Conservation (phyloP, 2,113 vertebrate species). For the Prunella himalayana region DNA sequence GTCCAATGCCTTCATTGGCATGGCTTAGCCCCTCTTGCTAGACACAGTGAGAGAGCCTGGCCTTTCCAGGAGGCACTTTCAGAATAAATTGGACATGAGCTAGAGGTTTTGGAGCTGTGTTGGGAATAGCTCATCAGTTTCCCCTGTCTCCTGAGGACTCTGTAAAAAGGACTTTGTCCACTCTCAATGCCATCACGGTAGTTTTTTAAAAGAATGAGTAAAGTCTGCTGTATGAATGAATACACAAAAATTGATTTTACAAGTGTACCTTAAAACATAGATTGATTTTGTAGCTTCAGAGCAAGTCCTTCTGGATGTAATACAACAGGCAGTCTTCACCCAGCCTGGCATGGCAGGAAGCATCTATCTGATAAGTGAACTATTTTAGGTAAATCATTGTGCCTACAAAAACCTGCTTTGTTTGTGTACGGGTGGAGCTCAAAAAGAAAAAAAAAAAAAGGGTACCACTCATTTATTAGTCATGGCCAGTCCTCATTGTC, state of each 20-base stretch:
- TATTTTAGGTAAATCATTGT: conserved; percentile 32
- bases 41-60: neutral
- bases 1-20: neutral
- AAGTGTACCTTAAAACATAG: neutral
- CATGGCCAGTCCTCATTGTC: neutral
- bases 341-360: conserved; percentile 15
- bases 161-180: neutral
- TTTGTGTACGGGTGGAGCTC: neutral
- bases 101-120: neutral
- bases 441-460: neutral
- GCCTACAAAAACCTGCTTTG: neutral
- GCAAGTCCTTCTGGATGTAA: neutral
- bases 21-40: neutral
- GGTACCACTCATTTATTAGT: neutral
- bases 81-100: fast-evolving
- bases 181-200: neutral
- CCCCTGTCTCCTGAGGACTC: neutral
- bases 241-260: neutral
- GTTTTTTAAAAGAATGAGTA: neutral
- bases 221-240: neutral
- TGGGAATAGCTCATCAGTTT: neutral
- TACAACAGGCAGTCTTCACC: neutral
- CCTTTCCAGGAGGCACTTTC: neutral
- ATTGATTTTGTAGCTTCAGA: neutral
- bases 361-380: conserved; percentile 24